Percentiles rank a stretch among this genome's conserved stretches.
These are phyloP conservation scores for Thomomys bottae DNA, from an alignment of 2,113 vertebrate genomes.

Conservation along the genomic window DNA sequence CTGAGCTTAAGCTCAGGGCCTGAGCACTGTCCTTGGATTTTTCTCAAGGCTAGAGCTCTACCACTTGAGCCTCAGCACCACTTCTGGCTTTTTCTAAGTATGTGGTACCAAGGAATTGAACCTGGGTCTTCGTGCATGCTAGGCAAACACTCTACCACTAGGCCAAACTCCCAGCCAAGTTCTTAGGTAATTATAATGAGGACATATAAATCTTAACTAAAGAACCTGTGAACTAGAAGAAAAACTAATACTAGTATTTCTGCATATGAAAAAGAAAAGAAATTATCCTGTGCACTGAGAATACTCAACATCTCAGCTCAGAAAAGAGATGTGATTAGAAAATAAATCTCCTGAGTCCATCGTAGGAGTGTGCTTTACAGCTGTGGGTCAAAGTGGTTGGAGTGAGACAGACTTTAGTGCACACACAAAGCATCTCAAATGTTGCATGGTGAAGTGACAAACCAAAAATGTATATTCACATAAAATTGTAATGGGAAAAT, in stretches of 20 bases:
- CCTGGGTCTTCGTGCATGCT: too few relatives aligned
- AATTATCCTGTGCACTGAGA: background rate
- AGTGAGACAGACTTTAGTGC: background rate
- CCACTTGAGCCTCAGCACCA: too few relatives aligned
- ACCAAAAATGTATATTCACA: background rate
- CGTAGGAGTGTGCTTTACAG: background rate
- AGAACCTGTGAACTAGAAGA: background rate
- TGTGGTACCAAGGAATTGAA: too few relatives aligned
- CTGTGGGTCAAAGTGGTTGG: background rate
- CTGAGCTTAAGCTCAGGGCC: too few relatives aligned
- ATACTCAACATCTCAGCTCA: background rate
- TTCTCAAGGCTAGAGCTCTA: too few relatives aligned
- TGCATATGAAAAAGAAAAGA: background rate
- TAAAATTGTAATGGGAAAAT: background rate
- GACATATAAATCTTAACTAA: background rate
- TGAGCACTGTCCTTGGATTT: too few relatives aligned
- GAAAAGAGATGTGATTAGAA: background rate
- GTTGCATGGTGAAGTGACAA: conserved; percentile 9
- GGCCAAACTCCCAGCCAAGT: too few relatives aligned
- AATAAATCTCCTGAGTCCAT: background rate
- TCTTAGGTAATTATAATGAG: background rate
- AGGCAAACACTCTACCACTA: too few relatives aligned
- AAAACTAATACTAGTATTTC: background rate
- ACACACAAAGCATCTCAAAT: background rate
- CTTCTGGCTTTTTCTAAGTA: too few relatives aligned